Base-by-base conservation (phyloP, 2,113 vertebrate genomes). In the Tragulus kanchil region DNA sequence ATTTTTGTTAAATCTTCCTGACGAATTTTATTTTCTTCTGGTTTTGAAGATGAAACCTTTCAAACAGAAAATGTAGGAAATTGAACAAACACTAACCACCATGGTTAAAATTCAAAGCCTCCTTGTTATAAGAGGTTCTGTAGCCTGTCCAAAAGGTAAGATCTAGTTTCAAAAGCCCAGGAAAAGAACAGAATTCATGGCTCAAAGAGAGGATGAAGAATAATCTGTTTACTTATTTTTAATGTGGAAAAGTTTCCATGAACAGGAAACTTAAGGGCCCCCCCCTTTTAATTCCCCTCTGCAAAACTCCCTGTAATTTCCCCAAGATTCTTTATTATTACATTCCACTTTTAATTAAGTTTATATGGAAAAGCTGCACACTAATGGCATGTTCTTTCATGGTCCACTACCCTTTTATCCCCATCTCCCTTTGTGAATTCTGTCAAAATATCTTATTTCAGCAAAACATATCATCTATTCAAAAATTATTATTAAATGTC, bases 1-100 rank as follows among this genome's bases (percentile, higher is more conserved):
- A 99, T 99, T 98, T 99, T 99, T 59, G 99, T 99, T 96, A 99
- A 98, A 98, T 99, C 99, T 81, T 99, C 99, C 96, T 99, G 99
- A 93, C 99, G 98, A 89, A 99, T 99, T 98, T 99, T 99, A 94
- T 96, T 99, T 97, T 99, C 99, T 98, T 99, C 99, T 59, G 99
- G 99, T 95, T 99, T 99, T 0, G 99, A 97, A 95, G 99, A 99
- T 62, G 99, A 99, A 98, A 99, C 99, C 99, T 99, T 97, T 67
- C 91, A 89, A 96, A 97, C 98, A 25, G 86, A 62, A 31, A 88
- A 87, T 97, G 97, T 58, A 58, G 71, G 84, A 87, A 92, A 97
- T 81, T 23, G 96, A 96, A 86, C 21, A 85, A 84, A 90, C 61
- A 85, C 6, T 78, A 67, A 93, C 77, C 1, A 78, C 3, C 26